phyloP scores from a whole-genome alignment of 2,888 invertebrate species.

The Chalcosyrphus nemorum region DNA sequence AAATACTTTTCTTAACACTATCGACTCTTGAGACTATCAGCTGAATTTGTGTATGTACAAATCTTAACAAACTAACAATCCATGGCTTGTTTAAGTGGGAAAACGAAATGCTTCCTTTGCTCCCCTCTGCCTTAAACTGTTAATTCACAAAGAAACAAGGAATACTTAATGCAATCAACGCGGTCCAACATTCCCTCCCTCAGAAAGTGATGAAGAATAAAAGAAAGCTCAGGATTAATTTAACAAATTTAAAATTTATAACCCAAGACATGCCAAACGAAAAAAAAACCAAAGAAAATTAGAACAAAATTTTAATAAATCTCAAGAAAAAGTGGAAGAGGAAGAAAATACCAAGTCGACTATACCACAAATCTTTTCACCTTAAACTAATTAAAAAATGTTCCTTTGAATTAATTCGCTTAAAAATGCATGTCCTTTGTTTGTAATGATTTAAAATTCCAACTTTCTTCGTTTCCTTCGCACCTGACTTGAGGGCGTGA shows the following conservation, averaged over 20 bases:
- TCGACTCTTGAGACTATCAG: no score
- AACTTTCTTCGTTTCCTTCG: constrained; percentile 44
- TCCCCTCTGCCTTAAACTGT: neutral
- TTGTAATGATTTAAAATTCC: constrained; percentile 71
- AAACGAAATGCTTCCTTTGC: no score
- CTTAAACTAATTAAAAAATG: constrained; percentile 80
- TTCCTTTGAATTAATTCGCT: constrained; percentile 73
- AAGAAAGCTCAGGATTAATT: constrained; percentile 77
- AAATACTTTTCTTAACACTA: no score
- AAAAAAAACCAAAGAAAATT: constrained; percentile 22
- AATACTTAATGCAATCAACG: constrained; percentile 71
- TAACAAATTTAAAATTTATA: constrained; percentile 82
- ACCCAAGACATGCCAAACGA: constrained; percentile 71
- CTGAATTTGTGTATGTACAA: no score
- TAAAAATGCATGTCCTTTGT: constrained; percentile 73
- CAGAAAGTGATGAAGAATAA: constrained; percentile 20
- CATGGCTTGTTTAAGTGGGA: no score
- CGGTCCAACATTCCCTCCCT: neutral
- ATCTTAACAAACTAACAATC: no score
- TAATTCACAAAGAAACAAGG: constrained; percentile 57
- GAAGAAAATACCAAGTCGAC: neutral
- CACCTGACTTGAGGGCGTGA: constrained; percentile 67
- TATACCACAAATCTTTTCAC: constrained; percentile 78
- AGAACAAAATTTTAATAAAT: constrained; percentile 74
- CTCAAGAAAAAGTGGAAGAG: constrained; percentile 52